These are phyloP conservation scores for Scolopax rusticola DNA, from an alignment of 2,797 vertebrate genomes.

Conservation along the genomic window DNA sequence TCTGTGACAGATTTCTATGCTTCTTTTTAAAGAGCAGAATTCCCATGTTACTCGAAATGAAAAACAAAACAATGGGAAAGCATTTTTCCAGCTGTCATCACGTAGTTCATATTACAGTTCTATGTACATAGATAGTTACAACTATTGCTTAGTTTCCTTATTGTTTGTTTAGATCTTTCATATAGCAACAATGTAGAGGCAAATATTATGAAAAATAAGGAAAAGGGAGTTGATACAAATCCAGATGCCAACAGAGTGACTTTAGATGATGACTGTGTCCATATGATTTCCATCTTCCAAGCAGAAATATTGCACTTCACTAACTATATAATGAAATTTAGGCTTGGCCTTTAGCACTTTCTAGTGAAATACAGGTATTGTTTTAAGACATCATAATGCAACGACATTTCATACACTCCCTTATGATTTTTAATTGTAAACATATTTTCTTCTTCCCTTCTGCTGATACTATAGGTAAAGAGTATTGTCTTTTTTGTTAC, in stretches of 20 bases:
- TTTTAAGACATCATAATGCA: background rate
- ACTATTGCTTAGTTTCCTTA: conserved; percentile 32
- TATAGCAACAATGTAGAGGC: conserved; percentile 26
- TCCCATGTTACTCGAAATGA: conserved; percentile 16
- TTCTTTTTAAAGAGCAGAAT: conserved; percentile 16
- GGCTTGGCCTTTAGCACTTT: background rate
- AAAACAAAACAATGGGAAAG: background rate
- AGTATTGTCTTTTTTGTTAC: background rate
- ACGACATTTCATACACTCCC: background rate
- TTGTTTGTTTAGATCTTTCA: conserved; percentile 47
- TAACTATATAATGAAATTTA: background rate
- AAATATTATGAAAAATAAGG: conserved; percentile 2
- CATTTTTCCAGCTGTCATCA: conserved; percentile 57
- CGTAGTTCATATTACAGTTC: background rate
- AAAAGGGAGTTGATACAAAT: background rate
- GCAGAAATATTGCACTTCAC: background rate
- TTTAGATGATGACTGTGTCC: background rate
- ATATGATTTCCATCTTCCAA: background rate
- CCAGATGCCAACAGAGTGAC: background rate
- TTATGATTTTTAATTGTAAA: background rate
- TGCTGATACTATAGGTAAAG: background rate
- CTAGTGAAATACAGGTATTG: background rate
- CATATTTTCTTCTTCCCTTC: background rate
- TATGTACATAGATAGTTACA: conserved; percentile 27
- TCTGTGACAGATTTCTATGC: background rate